Evolutionary conservation across 2,797 vertebrate genomes (phyloP).

Genomic region (Alcedo atthis): DNA sequence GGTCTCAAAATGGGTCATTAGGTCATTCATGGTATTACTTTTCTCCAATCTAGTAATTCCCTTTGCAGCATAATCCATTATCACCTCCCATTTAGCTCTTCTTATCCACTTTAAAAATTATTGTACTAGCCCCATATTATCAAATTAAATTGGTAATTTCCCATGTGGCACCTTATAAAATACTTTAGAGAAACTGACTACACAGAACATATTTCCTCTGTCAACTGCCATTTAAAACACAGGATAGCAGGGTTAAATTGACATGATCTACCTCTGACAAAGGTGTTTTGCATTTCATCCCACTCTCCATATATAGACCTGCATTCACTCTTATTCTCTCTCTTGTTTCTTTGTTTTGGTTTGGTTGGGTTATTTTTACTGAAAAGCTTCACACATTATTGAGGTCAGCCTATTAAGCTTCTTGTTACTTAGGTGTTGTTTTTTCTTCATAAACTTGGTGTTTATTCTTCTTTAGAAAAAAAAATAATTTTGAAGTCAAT

Average conservation of each 20-base stretch:
- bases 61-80: conserved; percentile 41
- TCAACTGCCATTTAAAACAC: conserved; percentile 38
- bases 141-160: conserved; percentile 53
- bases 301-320: neutral
- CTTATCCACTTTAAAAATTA: conserved; percentile 51
- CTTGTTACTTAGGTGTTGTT: neutral
- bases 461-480: neutral
- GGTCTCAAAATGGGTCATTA: conserved; percentile 1
- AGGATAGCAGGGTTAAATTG: conserved; percentile 3
- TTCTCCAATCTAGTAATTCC: conserved; percentile 18
- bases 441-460: neutral
- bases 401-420: neutral
- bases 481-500: neutral
- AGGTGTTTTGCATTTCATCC: conserved; percentile 1
- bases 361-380: neutral
- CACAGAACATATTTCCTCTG: conserved; percentile 37
- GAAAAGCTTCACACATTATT: neutral
- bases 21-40: neutral
- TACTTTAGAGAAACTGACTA: conserved; percentile 50
- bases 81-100: conserved; percentile 50
- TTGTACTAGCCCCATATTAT: conserved; percentile 36
- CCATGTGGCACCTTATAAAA: conserved; percentile 47
- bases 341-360: neutral
- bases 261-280: neutral
- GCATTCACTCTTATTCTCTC: neutral